These are phyloP conservation scores for Elegia similella DNA, from an alignment of 2,888 invertebrate species.

Conservation along the genomic window DNA sequence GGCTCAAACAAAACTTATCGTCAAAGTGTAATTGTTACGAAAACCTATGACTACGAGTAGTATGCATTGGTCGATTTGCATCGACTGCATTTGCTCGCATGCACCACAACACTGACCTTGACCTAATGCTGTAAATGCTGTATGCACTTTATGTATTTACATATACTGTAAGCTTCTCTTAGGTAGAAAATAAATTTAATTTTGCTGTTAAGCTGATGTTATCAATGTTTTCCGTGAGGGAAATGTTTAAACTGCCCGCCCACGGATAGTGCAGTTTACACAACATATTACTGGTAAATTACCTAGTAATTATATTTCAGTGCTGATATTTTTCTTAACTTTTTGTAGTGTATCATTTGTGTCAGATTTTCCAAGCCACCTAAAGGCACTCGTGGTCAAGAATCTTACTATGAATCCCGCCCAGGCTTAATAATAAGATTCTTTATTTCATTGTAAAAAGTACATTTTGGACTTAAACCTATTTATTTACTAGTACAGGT, in stretches of 20 bases:
- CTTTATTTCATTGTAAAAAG: too few species aligned
- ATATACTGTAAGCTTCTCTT: background rate
- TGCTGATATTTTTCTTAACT: too few species aligned
- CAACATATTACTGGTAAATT: too few species aligned
- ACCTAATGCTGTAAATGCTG: slow-evolving; percentile 30
- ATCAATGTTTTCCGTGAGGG: background rate
- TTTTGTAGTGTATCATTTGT: too few species aligned
- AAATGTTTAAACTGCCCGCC: background rate
- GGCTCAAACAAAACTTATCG: background rate
- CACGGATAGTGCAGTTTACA: too few species aligned
- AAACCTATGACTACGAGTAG: background rate
- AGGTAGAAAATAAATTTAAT: background rate
- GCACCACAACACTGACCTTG: slow-evolving; percentile 36
- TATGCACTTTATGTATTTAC: background rate
- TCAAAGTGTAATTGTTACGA: background rate
- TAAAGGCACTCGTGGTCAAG: too few species aligned
- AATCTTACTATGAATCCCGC: too few species aligned
- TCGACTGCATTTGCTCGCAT: slow-evolving; percentile 30
- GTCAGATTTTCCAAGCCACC: too few species aligned
- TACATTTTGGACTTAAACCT: too few species aligned
- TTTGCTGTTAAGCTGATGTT: background rate
- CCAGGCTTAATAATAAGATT: too few species aligned
- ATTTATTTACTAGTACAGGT: too few species aligned
- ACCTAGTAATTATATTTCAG: too few species aligned
- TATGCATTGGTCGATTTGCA: slow-evolving; percentile 24